Percentiles rank a stretch among this genome's conserved stretches.
phyloP scores from a whole-genome alignment of 53 echinoderm and acorn worm genomes.

The Pentamera pediparva region DNA sequence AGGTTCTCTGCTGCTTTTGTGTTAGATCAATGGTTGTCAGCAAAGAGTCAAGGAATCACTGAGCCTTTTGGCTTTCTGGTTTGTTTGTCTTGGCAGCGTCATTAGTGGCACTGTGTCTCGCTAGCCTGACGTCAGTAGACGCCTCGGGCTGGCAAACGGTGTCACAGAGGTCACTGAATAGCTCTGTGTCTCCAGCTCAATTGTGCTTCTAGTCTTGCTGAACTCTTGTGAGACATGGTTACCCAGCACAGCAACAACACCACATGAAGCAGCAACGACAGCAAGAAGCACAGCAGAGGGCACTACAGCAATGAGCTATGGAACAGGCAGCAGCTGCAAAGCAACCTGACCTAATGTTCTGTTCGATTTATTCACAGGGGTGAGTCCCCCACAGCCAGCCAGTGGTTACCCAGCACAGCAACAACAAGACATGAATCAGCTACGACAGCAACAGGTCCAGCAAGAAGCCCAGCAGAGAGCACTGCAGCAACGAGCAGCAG shows the following conservation, averaged over 20 bases:
- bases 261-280: constrained; percentile 49
- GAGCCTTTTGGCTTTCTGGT: no score
- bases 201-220: no score
- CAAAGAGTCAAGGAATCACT: no score
- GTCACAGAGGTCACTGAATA: no score
- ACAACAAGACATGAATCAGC: constrained; percentile 50
- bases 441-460: constrained; percentile 59
- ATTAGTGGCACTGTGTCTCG: no score
- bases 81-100: no score
- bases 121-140: no score
- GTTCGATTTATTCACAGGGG: neutral
- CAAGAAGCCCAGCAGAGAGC: constrained; percentile 42
- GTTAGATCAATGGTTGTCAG: no score
- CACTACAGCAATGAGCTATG: constrained; percentile 41
- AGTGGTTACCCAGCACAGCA: constrained; percentile 36
- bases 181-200: no score
- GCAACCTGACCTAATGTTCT: constrained; percentile 23
- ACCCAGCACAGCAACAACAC: constrained; percentile 42
- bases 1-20: no score
- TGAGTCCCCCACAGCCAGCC: constrained; percentile 16
- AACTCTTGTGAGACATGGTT: no score
- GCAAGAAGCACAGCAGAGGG: constrained; percentile 40
- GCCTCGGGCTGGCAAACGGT: no score
- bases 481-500: constrained; percentile 39
- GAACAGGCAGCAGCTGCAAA: constrained; percentile 34